Conservation (phyloP, 2,113 vertebrate species). For the Penelope pileata region DNA sequence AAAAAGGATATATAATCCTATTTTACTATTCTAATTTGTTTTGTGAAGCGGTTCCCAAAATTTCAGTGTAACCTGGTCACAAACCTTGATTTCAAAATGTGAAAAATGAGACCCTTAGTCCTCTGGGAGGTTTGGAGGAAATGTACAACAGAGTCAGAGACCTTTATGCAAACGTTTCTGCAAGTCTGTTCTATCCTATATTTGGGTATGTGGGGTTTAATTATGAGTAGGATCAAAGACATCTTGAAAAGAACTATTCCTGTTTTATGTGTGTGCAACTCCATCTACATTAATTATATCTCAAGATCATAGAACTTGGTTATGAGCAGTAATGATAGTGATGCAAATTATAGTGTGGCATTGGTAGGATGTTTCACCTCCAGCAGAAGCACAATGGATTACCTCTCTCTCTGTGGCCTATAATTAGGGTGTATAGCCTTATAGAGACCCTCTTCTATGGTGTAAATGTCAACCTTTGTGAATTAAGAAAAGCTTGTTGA, state of each 20-base stretch:
- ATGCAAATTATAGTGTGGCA: constrained; percentile 14
- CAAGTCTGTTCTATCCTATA: neutral
- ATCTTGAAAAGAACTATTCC: constrained; percentile 45
- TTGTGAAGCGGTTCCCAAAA: neutral
- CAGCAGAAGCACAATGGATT: neutral
- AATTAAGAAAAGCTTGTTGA: neutral
- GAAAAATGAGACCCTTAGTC: constrained; percentile 12
- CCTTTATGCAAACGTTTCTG: constrained; percentile 16
- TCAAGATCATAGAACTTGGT: constrained; percentile 57
- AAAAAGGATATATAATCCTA: neutral
- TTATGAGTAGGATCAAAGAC: constrained; percentile 63
- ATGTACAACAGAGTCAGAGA: neutral
- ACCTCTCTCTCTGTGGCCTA: neutral
- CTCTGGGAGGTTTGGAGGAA: neutral
- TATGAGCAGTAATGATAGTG: constrained; percentile 12
- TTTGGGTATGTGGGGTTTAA: constrained; percentile 21
- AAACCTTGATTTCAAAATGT: neutral
- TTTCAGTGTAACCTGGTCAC: neutral
- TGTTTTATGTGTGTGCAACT: constrained; percentile 49
- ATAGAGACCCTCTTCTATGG: neutral
- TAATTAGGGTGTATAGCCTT: neutral
- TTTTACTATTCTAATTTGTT: neutral
- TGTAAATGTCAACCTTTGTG: neutral
- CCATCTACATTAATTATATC: constrained; percentile 59
- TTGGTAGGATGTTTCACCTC: neutral